These are phyloP conservation scores for Aegotheles bennettii DNA, from an alignment of 2,113 vertebrate species.

Conservation along the genomic window DNA sequence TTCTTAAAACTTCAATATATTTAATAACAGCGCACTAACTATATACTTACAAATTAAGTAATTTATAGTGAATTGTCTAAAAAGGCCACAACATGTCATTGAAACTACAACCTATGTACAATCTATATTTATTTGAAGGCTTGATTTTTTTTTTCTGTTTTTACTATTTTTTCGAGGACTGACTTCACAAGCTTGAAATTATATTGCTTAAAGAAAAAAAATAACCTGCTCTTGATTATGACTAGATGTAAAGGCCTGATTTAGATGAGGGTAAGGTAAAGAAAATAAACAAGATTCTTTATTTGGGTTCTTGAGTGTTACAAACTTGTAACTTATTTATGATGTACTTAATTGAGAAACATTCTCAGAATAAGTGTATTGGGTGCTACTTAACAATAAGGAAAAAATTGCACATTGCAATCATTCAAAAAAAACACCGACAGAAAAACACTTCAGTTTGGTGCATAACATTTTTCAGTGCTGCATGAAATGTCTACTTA, in stretches of 20 bases:
- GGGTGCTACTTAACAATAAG: background rate
- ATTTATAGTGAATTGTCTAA: background rate
- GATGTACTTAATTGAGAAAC: background rate
- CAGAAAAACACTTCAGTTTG: background rate
- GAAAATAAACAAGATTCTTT: background rate
- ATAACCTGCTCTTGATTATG: background rate
- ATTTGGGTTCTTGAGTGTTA: background rate
- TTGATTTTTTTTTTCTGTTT: background rate
- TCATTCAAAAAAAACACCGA: background rate
- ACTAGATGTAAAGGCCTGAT: background rate
- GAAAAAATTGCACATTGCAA: background rate
- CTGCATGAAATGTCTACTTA: background rate
- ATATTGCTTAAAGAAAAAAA: background rate
- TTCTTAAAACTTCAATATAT: background rate
- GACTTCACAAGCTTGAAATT: background rate
- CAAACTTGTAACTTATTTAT: background rate
- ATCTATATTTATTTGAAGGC: background rate
- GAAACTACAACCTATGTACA: background rate
- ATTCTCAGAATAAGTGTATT: background rate
- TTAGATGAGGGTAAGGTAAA: background rate
- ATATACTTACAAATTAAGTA: background rate
- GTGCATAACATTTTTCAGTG: background rate
- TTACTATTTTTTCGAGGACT: background rate
- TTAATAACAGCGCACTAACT: background rate
- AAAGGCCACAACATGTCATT: background rate